Evolutionary conservation across 2,888 invertebrate species (phyloP), one percentile per base, ranked within the genome.

Genomic region (Axea sp.): DNA sequence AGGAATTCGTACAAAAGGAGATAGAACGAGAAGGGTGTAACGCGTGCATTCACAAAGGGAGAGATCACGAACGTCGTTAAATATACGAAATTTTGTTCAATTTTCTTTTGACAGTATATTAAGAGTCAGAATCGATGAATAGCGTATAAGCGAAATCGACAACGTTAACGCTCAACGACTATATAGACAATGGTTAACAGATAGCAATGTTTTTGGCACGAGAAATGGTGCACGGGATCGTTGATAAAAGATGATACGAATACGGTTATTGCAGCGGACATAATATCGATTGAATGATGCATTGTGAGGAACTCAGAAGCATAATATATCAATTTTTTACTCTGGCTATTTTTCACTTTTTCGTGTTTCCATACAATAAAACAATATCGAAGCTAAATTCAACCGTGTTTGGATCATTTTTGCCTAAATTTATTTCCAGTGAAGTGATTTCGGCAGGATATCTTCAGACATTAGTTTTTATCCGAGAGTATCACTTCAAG

Each of bases 81-180:
- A 82, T 82, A 81, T 82, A 82, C 80, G 82, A 83, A 82, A 82
- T 82, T 84, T 76, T 77, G 80, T 80, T 73, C 65, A 75, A 78
- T 78, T 79, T 69, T 75, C 80, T 77, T 83, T 77, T 78, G 80
- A 77, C 76, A 68, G 72, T 64, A 62, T 68, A 55, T 64, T 73
- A 55, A 65, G 35, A 72, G 67, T 80, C 79, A 82, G 80, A 84
- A 85, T 82, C 81, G 83, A 84, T 82, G 81, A 82, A 83, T 79
- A 83, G 82, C 84, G 82, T 83, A 84, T 84, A 84, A 84, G 79
- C 79, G 45, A 69, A 74, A 14, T 30, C 4, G 8, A 37, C n/a
- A 12, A 64, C 45, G 41, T 35, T 72, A 62, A 67, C 33, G 33
- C 53, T 39, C n/a, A 22, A 28, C 51, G 31, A 45, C 68, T 47